Conservation (phyloP, 2,797 vertebrate species). For the Acomys russatus region DNA sequence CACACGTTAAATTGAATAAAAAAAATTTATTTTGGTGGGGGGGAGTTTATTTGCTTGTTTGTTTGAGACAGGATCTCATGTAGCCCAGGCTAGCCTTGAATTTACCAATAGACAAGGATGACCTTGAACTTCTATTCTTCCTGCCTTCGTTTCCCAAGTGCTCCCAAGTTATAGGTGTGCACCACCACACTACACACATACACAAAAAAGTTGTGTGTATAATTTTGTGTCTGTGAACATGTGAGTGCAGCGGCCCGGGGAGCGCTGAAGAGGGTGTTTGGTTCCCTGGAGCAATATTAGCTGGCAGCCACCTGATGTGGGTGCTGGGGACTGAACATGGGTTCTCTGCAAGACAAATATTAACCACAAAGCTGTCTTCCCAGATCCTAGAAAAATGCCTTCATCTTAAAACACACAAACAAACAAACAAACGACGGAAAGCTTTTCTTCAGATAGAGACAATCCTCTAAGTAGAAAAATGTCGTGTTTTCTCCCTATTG, state of each 20-base stretch:
- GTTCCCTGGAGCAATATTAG: too few relatives aligned
- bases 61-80: background rate
- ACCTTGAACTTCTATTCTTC: background rate
- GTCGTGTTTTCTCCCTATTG: conserved; percentile 24
- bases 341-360: background rate
- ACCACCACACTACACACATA: background rate
- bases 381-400: conserved; percentile 9
- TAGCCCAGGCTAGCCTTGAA: background rate
- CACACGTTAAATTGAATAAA: conserved; percentile 53
- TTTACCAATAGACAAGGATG: background rate
- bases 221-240: background rate
- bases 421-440: conserved; percentile 4
- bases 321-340: background rate
- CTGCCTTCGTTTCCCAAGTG: background rate
- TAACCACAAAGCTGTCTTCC: background rate
- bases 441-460: conserved; percentile 13
- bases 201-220: background rate
- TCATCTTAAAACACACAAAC: background rate
- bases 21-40: background rate
- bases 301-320: background rate
- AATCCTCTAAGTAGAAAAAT: conserved; percentile 54
- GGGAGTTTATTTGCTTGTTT: background rate
- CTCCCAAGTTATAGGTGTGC: background rate
- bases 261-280: too few relatives aligned
- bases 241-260: background rate